Conservation (phyloP, 2,797 vertebrate genomes). For the Mastacembelus armatus region DNA sequence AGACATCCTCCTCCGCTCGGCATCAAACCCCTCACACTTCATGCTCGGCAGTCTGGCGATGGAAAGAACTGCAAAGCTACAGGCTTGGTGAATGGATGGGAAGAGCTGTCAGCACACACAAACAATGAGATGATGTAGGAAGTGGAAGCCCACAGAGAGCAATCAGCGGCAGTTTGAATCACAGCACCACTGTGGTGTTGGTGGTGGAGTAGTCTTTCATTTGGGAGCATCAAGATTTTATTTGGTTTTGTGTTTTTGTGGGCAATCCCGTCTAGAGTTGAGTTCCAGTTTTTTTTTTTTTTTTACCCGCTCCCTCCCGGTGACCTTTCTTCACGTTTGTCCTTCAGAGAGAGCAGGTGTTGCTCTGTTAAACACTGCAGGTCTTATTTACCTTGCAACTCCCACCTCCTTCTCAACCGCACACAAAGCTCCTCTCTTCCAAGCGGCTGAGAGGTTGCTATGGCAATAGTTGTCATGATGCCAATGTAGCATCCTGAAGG, state of each 20-base stretch:
- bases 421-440: constrained; percentile 67
- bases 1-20: neutral
- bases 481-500: constrained; percentile 69
- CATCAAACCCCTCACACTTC: constrained; percentile 18
- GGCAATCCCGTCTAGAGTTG: neutral
- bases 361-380: constrained; percentile 42
- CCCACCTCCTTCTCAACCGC: constrained; percentile 37
- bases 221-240: constrained; percentile 30
- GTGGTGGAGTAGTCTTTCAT: constrained; percentile 31
- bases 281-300: neutral
- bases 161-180: constrained; percentile 32
- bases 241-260: neutral
- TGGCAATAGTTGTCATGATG: constrained; percentile 67
- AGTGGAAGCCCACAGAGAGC: constrained; percentile 53
- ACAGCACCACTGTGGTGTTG: constrained; percentile 14
- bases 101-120: constrained; percentile 37
- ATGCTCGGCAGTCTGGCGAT: constrained; percentile 45
- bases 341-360: constrained; percentile 38
- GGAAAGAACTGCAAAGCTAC: constrained; percentile 67
- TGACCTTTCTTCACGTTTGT: constrained; percentile 20
- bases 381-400: constrained; percentile 55
- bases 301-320: neutral
- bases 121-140: constrained; percentile 64
- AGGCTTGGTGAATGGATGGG: constrained; percentile 48
- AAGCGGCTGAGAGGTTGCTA: constrained; percentile 78